phyloP scores from a whole-genome alignment of 2,113 vertebrate genomes.

The Tragelaphus strepsiceros region DNA sequence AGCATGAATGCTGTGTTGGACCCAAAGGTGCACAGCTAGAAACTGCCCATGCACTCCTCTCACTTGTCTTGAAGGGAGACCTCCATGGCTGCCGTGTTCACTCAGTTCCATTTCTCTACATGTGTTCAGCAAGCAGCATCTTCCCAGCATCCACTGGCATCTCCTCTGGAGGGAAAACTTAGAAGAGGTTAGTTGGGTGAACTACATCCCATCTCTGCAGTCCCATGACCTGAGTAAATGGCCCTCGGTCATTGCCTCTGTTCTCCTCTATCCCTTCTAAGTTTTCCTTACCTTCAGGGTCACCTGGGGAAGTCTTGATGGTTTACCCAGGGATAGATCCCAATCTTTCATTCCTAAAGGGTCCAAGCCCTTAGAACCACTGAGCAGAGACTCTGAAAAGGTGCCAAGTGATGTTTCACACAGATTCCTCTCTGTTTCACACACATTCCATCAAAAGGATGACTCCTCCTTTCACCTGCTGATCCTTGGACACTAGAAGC shows the following conservation, averaged over 20 bases:
- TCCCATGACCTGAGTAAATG: not conserved
- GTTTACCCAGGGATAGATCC: not conserved
- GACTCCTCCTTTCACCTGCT: not conserved
- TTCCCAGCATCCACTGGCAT: not conserved
- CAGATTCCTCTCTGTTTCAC: not conserved
- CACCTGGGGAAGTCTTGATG: not conserved
- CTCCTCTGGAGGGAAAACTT: not conserved
- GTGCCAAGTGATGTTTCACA: not conserved
- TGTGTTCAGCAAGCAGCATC: not conserved
- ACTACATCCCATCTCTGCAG: not conserved
- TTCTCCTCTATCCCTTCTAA: not conserved
- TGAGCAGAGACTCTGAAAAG: not conserved
- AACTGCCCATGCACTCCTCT: not conserved
- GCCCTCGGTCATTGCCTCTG: not conserved
- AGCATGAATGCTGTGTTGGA: accelerated
- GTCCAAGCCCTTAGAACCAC: not conserved
- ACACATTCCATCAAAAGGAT: not conserved
- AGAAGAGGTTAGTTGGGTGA: not conserved
- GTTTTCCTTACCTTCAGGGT: not conserved
- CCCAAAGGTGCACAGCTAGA: not conserved
- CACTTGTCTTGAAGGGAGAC: not conserved
- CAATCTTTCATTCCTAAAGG: not conserved
- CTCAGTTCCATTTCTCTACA: not conserved
- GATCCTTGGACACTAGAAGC: not conserved
- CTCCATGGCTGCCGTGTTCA: not conserved